Evolutionary conservation across 2,113 vertebrate species (phyloP), one percentile per base, ranked within the genome.

Genomic region (Setophaga coronata): DNA sequence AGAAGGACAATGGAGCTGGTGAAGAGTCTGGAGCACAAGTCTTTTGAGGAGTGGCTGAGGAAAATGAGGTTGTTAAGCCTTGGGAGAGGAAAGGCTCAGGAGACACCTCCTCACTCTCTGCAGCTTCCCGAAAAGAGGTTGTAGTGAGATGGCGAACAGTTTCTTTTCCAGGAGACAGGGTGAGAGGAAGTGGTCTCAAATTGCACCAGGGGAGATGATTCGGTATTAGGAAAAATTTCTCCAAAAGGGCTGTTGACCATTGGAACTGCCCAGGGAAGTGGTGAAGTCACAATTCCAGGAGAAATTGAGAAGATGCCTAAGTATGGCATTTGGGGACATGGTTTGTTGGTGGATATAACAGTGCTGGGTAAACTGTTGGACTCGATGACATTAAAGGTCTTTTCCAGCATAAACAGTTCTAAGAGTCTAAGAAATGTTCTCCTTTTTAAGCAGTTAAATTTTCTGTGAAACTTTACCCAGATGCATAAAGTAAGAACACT

Each of bases 351-450:
- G 16, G 53, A 45, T 65, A 25, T 16, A 34, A 14, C 31, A 58
- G 18, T 45, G 51, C 23, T 60, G 33, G 36, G 5, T 38, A 33
- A 65, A 36, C 36, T 65, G 36, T 24, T 81, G 14, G 23, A 53
- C 28, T 66, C 0, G 0, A 51, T 48, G 12, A 40, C 8, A 17
- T 25, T n/a, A 45, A 51, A n/a, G 19, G 10, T 20, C 18, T 67
- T 66, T 66, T n/a, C 23, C 28, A 67, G 16, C 45, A 38, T 47
- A 38, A 53, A 53, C 7, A 8, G 9, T n/a, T 89, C 6, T 20
- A 81, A 12, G 13, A 45, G 8, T 47, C 40, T 31, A 29, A 40
- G 38, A 69, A 33, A 7, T 70, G 38, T 82, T 60, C 17, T 71
- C 10, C 12, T 31, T 82, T 67, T 72, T n/a, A 36, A 51, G 13